Base-by-base conservation (phyloP, 2,888 invertebrate genomes). In the Clitarchus hookeri region DNA sequence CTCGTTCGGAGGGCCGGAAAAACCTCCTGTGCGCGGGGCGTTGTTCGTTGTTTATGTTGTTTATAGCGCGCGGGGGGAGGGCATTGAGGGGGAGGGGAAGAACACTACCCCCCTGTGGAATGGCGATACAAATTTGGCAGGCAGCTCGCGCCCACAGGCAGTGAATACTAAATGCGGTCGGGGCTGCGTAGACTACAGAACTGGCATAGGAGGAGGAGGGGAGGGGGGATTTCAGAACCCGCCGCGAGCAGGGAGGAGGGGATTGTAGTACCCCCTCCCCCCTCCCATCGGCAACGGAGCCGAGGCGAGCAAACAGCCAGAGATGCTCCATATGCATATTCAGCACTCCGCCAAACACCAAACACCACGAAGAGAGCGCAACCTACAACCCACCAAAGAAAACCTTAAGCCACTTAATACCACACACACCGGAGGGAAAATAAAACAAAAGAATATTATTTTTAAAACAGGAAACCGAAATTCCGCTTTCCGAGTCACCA, bases 371-470 rank as follows among this genome's bases (percentile, higher is more conserved):
- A n/a, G 65, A 53, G 53, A 65, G 12, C 48, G 48, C 48, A 11
- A 48, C 48, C 48, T 48, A 65, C 65, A 6, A 9, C 65, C 65
- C 16, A 9, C 23, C 65, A 65, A 65, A 65, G 65, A 65, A 65
- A 65, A 65, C 65, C 65, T 65, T n/a, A 65, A 65, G 65, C n/a
- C 65, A 65, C 65, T 65, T 65, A 65, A 65, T 65, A 65, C 65
- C 65, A 65, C 19, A 19, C 65, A 16, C 8, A 11, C 8, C n/a
- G 8, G 23, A 8, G 65, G 8, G 23, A 23, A 65, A 65, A 65
- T 2, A 8, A 48, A 48, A 48, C 3, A 2, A 48, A 48, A 11
- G 16, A 1, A 13, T 48, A 48, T 11, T 48, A 6, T 48, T 48
- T 48, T 48, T 65, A 11, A n/a, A 36, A 65, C 65, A 19, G 65